phyloP scores from a whole-genome alignment of 2,888 invertebrate genomes.

The Tholera decimalis region DNA sequence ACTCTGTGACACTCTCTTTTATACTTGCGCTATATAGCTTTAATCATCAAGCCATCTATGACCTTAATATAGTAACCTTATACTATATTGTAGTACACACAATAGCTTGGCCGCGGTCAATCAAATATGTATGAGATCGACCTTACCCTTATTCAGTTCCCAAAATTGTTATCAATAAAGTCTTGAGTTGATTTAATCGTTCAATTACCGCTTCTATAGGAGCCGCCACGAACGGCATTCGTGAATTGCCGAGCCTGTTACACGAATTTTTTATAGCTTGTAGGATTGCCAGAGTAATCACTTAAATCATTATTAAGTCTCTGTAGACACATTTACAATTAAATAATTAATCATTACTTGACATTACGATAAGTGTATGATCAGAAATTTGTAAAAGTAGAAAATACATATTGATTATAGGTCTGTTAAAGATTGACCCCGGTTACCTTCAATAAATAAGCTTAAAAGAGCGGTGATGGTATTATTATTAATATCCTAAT shows the following conservation, averaged over 20 bases:
- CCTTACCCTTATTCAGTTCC: constrained; percentile 66
- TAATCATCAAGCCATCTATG: constrained; percentile 2
- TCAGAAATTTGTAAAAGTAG: no score
- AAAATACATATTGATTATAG: no score
- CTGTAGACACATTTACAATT: no score
- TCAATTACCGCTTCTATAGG: constrained; percentile 68
- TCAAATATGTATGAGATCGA: constrained; percentile 66
- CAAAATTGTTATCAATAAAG: constrained; percentile 73
- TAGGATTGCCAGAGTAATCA: background rate
- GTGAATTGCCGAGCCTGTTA: constrained; percentile 21
- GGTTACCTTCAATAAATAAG: no score
- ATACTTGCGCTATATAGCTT: constrained; percentile 8
- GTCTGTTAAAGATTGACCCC: no score
- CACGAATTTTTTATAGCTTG: constrained; percentile 15
- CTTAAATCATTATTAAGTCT: background rate
- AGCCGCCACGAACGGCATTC: constrained; percentile 51
- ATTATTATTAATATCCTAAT: no score
- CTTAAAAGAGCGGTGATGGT: no score
- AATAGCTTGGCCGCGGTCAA: constrained; percentile 52
- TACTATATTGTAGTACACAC: constrained; percentile 29
- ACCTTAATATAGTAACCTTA: constrained; percentile 35
- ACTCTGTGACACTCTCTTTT: constrained; percentile 5
- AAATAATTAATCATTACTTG: no score
- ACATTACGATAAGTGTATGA: no score
- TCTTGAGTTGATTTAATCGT: constrained; percentile 71